Evolutionary conservation across 1,140 invertebrate species (phyloP).

Genomic region (Mercenaria mercenaria): DNA sequence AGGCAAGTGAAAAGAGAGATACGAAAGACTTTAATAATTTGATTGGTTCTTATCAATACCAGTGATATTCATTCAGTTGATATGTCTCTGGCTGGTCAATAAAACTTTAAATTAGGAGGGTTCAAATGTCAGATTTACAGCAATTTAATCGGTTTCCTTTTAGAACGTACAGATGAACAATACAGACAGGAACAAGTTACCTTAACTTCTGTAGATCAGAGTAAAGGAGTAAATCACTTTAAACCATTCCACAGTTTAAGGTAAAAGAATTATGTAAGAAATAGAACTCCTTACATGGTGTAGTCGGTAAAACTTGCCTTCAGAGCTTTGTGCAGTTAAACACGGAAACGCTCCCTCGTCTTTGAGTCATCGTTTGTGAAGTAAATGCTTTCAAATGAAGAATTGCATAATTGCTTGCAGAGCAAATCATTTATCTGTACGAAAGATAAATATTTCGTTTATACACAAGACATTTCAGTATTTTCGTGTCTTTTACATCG

Average conservation of each 20-base stretch:
- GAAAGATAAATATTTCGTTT: not conserved
- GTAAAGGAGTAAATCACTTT: not conserved
- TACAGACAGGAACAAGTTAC: not conserved
- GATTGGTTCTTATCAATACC: not conserved
- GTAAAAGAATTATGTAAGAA: not conserved
- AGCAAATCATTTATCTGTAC: not conserved
- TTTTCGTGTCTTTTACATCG: not conserved
- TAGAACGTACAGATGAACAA: not conserved
- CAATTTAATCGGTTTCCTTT: not conserved
- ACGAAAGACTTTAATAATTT: not conserved
- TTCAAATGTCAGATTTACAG: not conserved
- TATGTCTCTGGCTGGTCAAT: not conserved
- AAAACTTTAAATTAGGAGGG: not conserved
- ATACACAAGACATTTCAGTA: not conserved
- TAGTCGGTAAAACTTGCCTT: not conserved
- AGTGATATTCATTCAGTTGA: not conserved
- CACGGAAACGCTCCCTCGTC: not conserved
- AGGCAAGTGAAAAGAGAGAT: not conserved
- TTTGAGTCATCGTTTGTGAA: not conserved
- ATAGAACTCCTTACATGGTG: not conserved
- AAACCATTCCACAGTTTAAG: not conserved
- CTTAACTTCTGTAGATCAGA: not conserved
- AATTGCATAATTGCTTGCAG: not conserved
- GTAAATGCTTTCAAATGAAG: not conserved
- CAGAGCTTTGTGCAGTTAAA: not conserved